phyloP scores from a whole-genome alignment of 1,140 invertebrate genomes.

The Latrodectus geometricus region DNA sequence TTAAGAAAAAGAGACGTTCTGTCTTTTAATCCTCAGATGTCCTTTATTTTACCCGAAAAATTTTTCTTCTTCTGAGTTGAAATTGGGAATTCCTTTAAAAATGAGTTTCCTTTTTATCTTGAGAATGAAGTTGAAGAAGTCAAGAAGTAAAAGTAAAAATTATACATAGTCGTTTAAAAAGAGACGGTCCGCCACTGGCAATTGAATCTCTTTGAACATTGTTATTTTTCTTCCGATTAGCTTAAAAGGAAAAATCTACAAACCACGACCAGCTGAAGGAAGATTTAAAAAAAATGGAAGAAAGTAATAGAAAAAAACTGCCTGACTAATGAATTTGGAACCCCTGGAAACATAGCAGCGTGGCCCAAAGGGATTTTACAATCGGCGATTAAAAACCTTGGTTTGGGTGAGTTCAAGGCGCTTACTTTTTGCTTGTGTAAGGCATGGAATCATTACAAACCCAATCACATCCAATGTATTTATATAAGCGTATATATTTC shows the following conservation, averaged over 20 bases:
- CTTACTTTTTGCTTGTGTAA: slow-evolving; percentile 30
- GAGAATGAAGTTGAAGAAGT: background rate
- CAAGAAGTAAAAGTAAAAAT: slow-evolving; percentile 7
- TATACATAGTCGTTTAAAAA: slow-evolving; percentile 36
- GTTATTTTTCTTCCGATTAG: slow-evolving; percentile 60
- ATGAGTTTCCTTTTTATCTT: background rate
- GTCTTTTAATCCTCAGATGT: background rate
- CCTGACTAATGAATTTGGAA: slow-evolving; percentile 59
- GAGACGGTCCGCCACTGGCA: slow-evolving; percentile 43
- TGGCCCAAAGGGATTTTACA: slow-evolving; percentile 54
- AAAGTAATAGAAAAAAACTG: slow-evolving; percentile 17
- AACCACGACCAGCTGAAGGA: slow-evolving; percentile 36
- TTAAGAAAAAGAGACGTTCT: too few species aligned
- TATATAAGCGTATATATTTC: slow-evolving; percentile 51
- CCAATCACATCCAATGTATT: slow-evolving; percentile 56
- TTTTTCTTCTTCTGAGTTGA: background rate
- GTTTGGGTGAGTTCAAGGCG: slow-evolving; percentile 18
- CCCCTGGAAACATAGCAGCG: slow-evolving; percentile 29
- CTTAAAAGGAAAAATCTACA: slow-evolving; percentile 61
- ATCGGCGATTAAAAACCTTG: slow-evolving; percentile 54
- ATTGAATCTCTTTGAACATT: slow-evolving; percentile 59
- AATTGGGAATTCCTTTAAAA: background rate
- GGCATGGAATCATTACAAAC: slow-evolving; percentile 41
- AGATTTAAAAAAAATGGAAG: background rate
- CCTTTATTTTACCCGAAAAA: background rate